Percentiles rank a stretch among this genome's conserved stretches.
phyloP scores from a whole-genome alignment of 2,888 invertebrate genomes.

The Pomacea canaliculata region DNA sequence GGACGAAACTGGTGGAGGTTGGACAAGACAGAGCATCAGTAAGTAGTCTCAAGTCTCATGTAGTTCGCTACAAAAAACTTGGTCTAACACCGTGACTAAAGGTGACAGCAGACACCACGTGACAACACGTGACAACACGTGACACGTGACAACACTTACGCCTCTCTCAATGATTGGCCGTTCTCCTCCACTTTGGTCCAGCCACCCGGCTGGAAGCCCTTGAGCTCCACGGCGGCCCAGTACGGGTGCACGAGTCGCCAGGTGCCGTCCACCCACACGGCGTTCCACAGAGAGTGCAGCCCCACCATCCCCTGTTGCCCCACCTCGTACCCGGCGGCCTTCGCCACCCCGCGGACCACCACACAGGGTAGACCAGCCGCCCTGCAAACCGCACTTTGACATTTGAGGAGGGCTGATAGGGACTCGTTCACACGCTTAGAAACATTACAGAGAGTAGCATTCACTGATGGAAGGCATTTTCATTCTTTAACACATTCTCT shows the following conservation, averaged over 20 bases:
- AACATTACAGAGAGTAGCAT: neutral
- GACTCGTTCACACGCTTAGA: neutral
- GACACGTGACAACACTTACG: neutral
- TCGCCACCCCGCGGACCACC: constrained; percentile 53
- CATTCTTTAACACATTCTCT: neutral
- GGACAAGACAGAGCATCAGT: too few relatives aligned
- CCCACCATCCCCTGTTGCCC: constrained; percentile 46
- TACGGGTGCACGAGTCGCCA: constrained; percentile 61
- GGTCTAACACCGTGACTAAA: too few relatives aligned
- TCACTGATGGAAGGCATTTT: neutral
- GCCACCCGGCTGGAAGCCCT: constrained; percentile 15
- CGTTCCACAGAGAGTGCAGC: constrained; percentile 56
- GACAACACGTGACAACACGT: too few relatives aligned
- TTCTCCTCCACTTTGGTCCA: constrained; percentile 16
- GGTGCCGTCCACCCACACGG: constrained; percentile 50
- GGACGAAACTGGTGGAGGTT: too few relatives aligned
- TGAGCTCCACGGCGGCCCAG: constrained; percentile 48
- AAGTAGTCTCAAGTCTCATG: too few relatives aligned
- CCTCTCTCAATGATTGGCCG: neutral
- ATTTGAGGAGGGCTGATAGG: neutral
- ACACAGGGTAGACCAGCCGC: constrained; percentile 53
- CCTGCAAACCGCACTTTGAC: constrained; percentile 34
- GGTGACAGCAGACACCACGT: too few relatives aligned
- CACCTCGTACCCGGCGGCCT: constrained; percentile 52
- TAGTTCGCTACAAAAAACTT: too few relatives aligned